Evolutionary conservation across 2,888 invertebrate genomes (phyloP).

Genomic region (Morpho deidamia): DNA sequence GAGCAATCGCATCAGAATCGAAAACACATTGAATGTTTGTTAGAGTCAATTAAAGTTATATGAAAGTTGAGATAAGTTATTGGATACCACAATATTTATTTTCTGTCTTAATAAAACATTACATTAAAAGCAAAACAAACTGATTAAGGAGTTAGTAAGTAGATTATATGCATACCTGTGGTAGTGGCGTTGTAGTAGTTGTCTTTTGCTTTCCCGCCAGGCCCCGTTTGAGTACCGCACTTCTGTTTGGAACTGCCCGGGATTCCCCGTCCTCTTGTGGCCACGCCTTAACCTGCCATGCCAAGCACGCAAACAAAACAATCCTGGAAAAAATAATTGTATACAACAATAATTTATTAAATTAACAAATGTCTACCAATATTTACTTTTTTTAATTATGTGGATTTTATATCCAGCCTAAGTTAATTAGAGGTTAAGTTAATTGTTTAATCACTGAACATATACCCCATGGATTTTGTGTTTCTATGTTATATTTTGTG

Average conservation of each 20-base stretch:
- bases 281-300: constrained; percentile 39
- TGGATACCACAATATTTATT: too few relatives aligned
- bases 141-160: background rate
- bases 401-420: too few relatives aligned
- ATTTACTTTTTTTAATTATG: too few relatives aligned
- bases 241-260: constrained; percentile 41
- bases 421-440: too few relatives aligned
- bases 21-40: too few relatives aligned
- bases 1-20: too few relatives aligned
- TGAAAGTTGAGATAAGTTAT: too few relatives aligned
- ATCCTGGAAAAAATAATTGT: constrained; percentile 44
- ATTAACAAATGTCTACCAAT: background rate
- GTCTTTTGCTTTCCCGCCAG: constrained; percentile 54
- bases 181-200: constrained; percentile 60
- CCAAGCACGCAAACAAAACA: constrained; percentile 51
- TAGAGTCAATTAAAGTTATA: too few relatives aligned
- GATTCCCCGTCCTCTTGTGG: constrained; percentile 57
- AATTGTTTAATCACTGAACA: too few relatives aligned
- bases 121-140: background rate
- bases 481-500: too few relatives aligned
- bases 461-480: too few relatives aligned
- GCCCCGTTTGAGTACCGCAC: constrained; percentile 53
- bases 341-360: background rate
- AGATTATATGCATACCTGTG: constrained; percentile 38
- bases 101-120: too few relatives aligned